These are phyloP conservation scores for Lamprotornis superbus DNA, from an alignment of 2,113 vertebrate genomes.

Conservation along the genomic window DNA sequence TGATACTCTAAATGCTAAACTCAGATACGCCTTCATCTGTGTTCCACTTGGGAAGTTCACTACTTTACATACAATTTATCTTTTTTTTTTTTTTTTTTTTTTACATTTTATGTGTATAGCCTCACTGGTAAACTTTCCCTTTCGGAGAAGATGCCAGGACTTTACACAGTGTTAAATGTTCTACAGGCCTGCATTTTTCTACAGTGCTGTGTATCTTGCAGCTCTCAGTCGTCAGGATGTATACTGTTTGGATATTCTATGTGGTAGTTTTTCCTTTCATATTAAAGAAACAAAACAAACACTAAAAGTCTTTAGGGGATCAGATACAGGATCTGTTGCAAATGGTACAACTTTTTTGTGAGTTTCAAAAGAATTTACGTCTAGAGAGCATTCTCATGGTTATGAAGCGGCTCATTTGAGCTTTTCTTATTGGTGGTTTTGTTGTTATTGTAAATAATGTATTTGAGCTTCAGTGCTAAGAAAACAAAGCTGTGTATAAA, in stretches of 20 bases:
- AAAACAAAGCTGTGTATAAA: not conserved
- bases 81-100: not conserved
- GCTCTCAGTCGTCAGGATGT: not conserved
- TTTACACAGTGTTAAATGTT: not conserved
- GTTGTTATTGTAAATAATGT: not conserved
- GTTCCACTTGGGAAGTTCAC: not conserved
- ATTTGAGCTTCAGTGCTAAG: not conserved
- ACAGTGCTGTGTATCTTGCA: not conserved
- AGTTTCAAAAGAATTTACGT: not conserved
- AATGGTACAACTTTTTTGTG: not conserved
- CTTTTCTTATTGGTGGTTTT: not conserved
- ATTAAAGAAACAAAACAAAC: not conserved
- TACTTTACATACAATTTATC: not conserved
- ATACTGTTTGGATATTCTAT: not conserved
- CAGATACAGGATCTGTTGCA: not conserved
- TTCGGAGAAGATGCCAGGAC: not conserved
- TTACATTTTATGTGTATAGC: not conserved
- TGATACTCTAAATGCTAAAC: not conserved
- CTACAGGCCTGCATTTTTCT: not conserved
- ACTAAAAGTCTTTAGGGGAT: not conserved
- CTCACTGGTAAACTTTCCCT: not conserved
- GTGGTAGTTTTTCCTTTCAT: not conserved
- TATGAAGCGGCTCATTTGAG: not conserved
- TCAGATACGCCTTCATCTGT: not conserved
- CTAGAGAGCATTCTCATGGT: not conserved